These are phyloP conservation scores for Ophion ventricosus DNA, from an alignment of 2,888 invertebrate genomes.

Conservation along the genomic window DNA sequence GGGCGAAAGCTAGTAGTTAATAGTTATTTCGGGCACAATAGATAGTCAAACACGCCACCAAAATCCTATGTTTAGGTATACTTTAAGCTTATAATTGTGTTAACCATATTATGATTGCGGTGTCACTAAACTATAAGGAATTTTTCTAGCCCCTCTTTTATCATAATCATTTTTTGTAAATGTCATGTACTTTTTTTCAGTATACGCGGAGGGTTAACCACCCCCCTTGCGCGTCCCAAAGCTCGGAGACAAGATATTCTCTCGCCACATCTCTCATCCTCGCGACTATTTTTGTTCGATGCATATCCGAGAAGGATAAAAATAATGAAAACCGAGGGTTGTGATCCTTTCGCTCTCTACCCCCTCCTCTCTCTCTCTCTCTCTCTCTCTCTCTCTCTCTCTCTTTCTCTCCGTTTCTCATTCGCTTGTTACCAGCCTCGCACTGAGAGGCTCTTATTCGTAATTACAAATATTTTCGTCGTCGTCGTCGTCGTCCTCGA, in stretches of 20 bases:
- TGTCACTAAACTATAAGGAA: no score
- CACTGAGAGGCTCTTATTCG: slow-evolving; percentile 73
- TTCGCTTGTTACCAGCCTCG: slow-evolving; percentile 60
- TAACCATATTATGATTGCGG: no score
- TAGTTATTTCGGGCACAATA: no score
- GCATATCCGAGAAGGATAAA: slow-evolving; percentile 17
- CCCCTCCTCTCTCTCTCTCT: not conserved
- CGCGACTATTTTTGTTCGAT: slow-evolving; percentile 10
- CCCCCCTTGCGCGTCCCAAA: slow-evolving; percentile 36
- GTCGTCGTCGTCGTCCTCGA: slow-evolving; percentile 45
- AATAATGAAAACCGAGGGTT: slow-evolving; percentile 33
- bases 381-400: not conserved
- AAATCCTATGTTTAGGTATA: no score
- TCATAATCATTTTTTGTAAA: no score
- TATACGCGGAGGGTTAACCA: slow-evolving; percentile 44
- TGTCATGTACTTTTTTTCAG: no score
- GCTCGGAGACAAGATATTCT: not conserved
- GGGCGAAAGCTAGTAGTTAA: no score
- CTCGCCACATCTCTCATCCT: not conserved
- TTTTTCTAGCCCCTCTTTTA: no score
- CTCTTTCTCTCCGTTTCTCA: not conserved
- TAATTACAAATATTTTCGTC: slow-evolving; percentile 72
- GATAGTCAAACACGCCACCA: no score
- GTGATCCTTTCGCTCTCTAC: slow-evolving; percentile 30
- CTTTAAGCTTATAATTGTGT: no score